Conservation (phyloP, 2,888 invertebrate species). For the Drosophila cognata region DNA sequence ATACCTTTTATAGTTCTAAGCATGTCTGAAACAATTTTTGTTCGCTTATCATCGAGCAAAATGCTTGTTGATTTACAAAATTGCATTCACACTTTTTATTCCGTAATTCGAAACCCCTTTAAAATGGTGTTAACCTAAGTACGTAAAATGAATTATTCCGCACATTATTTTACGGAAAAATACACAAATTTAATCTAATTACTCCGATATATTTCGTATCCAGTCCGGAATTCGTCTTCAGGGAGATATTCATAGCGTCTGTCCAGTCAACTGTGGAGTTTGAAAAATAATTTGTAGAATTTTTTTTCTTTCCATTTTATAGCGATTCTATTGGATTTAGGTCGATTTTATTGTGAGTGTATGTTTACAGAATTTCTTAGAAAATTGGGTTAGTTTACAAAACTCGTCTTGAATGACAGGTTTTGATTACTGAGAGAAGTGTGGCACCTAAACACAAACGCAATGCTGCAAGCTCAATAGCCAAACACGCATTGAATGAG, state of each 20-base stretch:
- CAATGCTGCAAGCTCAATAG: constrained; percentile 1
- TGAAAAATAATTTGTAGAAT: neutral
- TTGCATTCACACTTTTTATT: neutral
- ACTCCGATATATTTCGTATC: neutral
- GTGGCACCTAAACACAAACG: neutral
- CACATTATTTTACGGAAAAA: too few relatives aligned
- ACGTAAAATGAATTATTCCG: neutral
- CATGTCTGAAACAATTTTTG: neutral
- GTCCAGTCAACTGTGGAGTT: neutral
- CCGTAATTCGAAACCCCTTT: neutral
- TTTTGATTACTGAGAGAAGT: neutral
- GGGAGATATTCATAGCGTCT: neutral
- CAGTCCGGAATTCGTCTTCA: neutral
- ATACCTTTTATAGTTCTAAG: constrained; percentile 40
- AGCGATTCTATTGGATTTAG: neutral
- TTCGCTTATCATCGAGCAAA: constrained; percentile 26
- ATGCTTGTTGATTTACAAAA: neutral
- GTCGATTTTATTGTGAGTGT: neutral
- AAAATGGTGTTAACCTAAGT: neutral
- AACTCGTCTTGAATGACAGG: neutral
- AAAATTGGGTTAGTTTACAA: neutral
- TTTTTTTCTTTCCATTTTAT: neutral
- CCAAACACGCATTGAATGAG: constrained; percentile 34
- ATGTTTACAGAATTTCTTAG: neutral
- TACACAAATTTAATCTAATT: too few relatives aligned